These are phyloP conservation scores for Pseudoips prasinana DNA, from an alignment of 2,888 invertebrate species.

Conservation along the genomic window DNA sequence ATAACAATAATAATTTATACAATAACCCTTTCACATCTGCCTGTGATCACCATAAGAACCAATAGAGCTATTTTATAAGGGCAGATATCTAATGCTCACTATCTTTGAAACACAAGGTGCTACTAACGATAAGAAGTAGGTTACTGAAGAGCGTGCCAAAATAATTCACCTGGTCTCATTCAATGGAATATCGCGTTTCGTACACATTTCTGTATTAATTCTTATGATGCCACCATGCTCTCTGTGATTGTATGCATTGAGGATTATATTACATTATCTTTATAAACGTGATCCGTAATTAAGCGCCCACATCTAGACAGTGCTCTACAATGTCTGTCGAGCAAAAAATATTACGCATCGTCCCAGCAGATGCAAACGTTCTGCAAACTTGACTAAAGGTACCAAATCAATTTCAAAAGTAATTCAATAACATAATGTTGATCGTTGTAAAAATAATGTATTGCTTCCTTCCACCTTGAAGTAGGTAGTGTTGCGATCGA, in stretches of 20 bases:
- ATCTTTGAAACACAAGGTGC: conserved; percentile 52
- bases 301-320: conserved; percentile 75
- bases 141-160: conserved; percentile 71
- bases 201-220: conserved; percentile 51
- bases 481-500: conserved; percentile 37
- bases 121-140: conserved; percentile 36
- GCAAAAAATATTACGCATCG: conserved; percentile 55
- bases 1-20: conserved; percentile 58
- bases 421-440: conserved; percentile 81
- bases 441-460: conserved; percentile 73
- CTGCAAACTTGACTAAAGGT: conserved; percentile 62
- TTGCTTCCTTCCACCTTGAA: conserved; percentile 80
- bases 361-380: conserved; percentile 71
- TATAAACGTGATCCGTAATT: conserved; percentile 72
- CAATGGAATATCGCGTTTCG: conserved; percentile 54
- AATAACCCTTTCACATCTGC: conserved; percentile 74
- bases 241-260: conserved; percentile 68
- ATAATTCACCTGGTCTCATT: conserved; percentile 54
- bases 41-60: conserved; percentile 37
- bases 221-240: conserved; percentile 61
- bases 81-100: conserved; percentile 29
- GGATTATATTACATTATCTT: conserved; percentile 80
- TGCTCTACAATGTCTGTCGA: conserved; percentile 48
- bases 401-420: conserved; percentile 74
- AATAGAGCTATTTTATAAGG: conserved; percentile 37